Percentiles rank a stretch among this genome's conserved stretches.
Evolutionary conservation across 1,140 invertebrate species (phyloP).

Genomic region (Muscidifurax raptorellus): DNA sequence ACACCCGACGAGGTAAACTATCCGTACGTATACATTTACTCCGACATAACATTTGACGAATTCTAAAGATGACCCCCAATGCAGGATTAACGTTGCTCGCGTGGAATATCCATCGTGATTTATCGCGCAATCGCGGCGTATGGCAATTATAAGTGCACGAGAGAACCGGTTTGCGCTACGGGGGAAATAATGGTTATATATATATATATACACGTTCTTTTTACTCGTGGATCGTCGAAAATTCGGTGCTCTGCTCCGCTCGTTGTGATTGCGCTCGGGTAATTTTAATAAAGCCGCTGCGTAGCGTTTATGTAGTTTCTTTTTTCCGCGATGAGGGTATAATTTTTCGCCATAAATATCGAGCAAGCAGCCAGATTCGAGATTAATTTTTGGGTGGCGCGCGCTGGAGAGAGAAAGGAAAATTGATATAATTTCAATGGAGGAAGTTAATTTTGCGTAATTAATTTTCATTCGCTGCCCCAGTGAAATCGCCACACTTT

Average conservation of each 20-base stretch:
- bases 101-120: conserved; percentile 50
- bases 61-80: conserved; percentile 19
- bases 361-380: neutral
- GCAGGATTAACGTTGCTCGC: neutral
- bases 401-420: neutral
- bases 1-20: conserved; percentile 46
- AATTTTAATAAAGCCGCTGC: conserved; percentile 15
- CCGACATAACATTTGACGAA: no score
- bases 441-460: neutral
- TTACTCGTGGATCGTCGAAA: conserved; percentile 1
- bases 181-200: conserved; percentile 31
- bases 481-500: neutral
- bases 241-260: neutral
- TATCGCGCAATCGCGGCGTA: conserved; percentile 41
- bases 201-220: no score
- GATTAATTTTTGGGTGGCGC: neutral
- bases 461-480: neutral
- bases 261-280: conserved; percentile 7
- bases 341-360: conserved; percentile 6
- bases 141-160: conserved; percentile 40
- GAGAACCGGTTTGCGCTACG: conserved; percentile 41
- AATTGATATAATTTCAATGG: neutral
- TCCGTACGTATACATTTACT: no score
- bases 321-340: neutral
- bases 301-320: neutral